Evolutionary conservation across 53 echinoderm and acorn worm species (phyloP).

Genomic region (Patiria pectinifera): DNA sequence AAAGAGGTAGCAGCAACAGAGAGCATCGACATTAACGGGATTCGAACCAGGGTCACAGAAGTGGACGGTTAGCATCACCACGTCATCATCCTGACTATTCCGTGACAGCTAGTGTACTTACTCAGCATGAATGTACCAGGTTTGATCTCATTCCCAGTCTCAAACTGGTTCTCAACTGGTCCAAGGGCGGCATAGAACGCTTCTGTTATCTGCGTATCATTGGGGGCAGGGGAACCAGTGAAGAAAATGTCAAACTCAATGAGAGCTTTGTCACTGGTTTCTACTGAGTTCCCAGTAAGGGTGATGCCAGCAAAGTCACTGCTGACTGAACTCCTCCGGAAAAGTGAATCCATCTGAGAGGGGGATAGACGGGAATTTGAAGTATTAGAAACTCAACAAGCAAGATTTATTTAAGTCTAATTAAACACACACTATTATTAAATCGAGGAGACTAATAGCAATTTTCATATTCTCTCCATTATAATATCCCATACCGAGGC

Average conservation of each 20-base stretch:
- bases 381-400: not conserved
- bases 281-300: not conserved
- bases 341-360: slow-evolving; percentile 55
- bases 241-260: slow-evolving; percentile 59
- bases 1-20: too few species aligned
- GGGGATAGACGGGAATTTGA: not conserved
- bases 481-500: not conserved
- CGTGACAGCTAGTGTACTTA: not conserved
- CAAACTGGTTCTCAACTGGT: slow-evolving; percentile 48
- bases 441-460: not conserved
- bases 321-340: slow-evolving; percentile 35
- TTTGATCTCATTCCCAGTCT: slow-evolving; percentile 57
- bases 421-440: not conserved
- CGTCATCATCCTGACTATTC: too few species aligned
- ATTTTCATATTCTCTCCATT: not conserved
- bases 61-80: too few species aligned
- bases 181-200: slow-evolving; percentile 70
- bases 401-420: not conserved
- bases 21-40: too few species aligned
- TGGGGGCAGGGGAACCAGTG: slow-evolving; percentile 16
- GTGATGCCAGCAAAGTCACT: slow-evolving; percentile 32
- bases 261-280: slow-evolving; percentile 9
- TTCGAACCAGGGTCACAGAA: too few species aligned
- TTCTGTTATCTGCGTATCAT: slow-evolving; percentile 34
- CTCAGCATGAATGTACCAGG: slow-evolving; percentile 27